Conservation (phyloP, 2,113 vertebrate species). For the Amphiprion percula region DNA sequence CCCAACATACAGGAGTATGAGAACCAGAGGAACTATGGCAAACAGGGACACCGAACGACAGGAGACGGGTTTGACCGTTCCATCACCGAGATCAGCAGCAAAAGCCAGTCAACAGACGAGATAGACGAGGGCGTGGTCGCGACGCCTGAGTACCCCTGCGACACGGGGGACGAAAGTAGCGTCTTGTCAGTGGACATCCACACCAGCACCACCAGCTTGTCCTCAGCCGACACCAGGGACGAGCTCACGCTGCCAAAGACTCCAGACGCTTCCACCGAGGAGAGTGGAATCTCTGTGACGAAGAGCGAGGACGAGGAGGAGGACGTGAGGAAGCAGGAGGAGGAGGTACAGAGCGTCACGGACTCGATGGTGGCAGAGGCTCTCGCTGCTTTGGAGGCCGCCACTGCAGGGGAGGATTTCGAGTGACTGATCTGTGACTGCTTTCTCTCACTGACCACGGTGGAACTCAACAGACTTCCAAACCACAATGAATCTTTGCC, state of each 20-base stretch:
- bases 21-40: conserved; percentile 15
- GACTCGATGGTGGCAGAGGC: conserved; percentile 94
- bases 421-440: conserved; percentile 62
- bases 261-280: conserved; percentile 53
- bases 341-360: conserved; percentile 79
- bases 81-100: background rate
- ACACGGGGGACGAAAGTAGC: conserved; percentile 82
- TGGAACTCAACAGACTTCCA: background rate
- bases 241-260: conserved; percentile 47
- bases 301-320: conserved; percentile 73
- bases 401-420: conserved; percentile 90
- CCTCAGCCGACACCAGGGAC: conserved; percentile 79
- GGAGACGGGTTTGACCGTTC: conserved; percentile 51
- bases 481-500: conserved; percentile 4
- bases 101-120: conserved; percentile 64
- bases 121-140: conserved; percentile 75
- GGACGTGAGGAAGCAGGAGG: background rate
- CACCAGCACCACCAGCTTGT: conserved; percentile 85
- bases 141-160: conserved; percentile 77
- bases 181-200: conserved; percentile 81
- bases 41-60: background rate
- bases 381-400: conserved; percentile 93
- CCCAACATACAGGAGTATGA: conserved; percentile 51
- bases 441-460: background rate
- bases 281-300: conserved; percentile 61